phyloP scores from a whole-genome alignment of 1,140 invertebrate species.

The Tribolium castaneum region DNA sequence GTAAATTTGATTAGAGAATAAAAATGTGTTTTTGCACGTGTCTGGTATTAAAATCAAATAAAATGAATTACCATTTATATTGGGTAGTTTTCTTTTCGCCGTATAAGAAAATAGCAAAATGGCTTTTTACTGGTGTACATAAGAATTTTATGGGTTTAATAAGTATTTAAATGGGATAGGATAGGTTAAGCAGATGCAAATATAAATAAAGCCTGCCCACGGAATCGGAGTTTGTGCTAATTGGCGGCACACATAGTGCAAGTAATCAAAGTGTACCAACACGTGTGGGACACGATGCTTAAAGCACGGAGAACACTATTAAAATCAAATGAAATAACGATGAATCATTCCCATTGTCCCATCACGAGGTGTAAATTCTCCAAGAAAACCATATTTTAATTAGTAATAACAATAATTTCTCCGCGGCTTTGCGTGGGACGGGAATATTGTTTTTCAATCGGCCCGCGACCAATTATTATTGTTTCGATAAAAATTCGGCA shows the following conservation, averaged over 20 bases:
- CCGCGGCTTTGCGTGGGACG: slow-evolving; percentile 6
- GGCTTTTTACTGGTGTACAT: background rate
- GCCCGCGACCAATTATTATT: slow-evolving; percentile 25
- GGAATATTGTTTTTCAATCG: slow-evolving; percentile 16
- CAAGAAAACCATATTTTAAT: slow-evolving; percentile 43
- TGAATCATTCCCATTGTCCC: slow-evolving; percentile 45
- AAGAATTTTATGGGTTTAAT: slow-evolving; percentile 10
- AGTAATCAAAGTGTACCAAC: slow-evolving; percentile 32
- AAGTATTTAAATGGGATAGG: slow-evolving; percentile 30
- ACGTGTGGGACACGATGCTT: slow-evolving; percentile 32
- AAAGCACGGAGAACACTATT: slow-evolving; percentile 36
- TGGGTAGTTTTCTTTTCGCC: background rate
- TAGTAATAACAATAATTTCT: slow-evolving; percentile 39
- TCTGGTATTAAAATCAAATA: background rate
- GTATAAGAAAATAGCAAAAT: background rate
- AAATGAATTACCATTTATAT: slow-evolving; percentile 16
- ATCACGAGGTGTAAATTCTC: slow-evolving; percentile 43
- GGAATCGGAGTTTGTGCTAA: slow-evolving; percentile 16
- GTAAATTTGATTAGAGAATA: no score
- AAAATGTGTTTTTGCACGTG: no score
- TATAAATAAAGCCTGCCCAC: slow-evolving; percentile 24
- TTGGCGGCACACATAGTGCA: slow-evolving; percentile 29
- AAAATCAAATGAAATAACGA: slow-evolving; percentile 48
- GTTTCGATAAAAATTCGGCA: slow-evolving; percentile 27
- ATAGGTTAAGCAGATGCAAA: slow-evolving; percentile 33